Conservation (phyloP, 2,113 vertebrate genomes). For the Rhabdomys dilectus region DNA sequence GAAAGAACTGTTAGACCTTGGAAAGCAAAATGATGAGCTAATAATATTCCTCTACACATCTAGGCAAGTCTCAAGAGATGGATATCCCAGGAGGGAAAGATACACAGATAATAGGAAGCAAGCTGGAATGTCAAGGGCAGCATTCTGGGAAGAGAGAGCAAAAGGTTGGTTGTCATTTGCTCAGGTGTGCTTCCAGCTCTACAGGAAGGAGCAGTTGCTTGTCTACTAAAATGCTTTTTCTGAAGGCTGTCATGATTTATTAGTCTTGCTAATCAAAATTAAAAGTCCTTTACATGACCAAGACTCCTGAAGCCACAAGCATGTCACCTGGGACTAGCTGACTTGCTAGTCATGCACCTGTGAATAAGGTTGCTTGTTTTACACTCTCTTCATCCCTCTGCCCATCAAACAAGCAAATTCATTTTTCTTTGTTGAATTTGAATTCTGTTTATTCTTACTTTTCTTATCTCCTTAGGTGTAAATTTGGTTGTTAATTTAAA, state of each 20-base stretch:
- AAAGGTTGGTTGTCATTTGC: conserved; percentile 83
- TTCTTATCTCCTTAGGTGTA: not conserved
- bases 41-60: conserved; percentile 76
- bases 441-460: not conserved
- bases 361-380: conserved; percentile 79
- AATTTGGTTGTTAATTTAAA: not conserved
- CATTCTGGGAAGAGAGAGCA: conserved; percentile 71
- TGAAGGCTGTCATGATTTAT: conserved; percentile 80
- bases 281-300: conserved; percentile 83
- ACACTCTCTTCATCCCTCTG: conserved; percentile 95
- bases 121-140: conserved; percentile 76
- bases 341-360: conserved; percentile 84
- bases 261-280: conserved; percentile 87
- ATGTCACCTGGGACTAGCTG: conserved; percentile 87
- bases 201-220: conserved; percentile 81
- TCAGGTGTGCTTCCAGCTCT: conserved; percentile 83
- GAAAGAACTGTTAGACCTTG: conserved; percentile 74
- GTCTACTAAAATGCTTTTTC: conserved; percentile 82
- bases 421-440: conserved; percentile 23
- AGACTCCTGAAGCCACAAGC: conserved; percentile 87
- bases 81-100: conserved; percentile 52
- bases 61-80: conserved; percentile 69
- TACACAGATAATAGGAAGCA: conserved; percentile 52
- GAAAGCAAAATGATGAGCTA: conserved; percentile 76
- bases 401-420: conserved; percentile 99